phyloP scores from a whole-genome alignment of 1,140 invertebrate genomes.

The Sarcophaga peregrina region DNA sequence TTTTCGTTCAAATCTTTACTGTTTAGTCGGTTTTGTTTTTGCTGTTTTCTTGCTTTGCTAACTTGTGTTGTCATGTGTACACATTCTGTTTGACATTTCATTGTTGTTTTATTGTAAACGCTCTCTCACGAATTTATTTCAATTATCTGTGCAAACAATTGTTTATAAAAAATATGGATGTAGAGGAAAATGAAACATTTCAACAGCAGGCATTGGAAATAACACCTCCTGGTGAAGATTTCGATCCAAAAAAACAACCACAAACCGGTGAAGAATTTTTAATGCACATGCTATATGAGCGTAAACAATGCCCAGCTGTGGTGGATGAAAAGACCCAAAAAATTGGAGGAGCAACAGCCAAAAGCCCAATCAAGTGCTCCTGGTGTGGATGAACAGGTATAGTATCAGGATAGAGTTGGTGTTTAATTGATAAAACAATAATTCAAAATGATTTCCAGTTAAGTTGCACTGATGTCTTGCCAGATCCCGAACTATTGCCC shows the following conservation, averaged over 20 bases:
- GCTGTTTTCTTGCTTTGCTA: neutral
- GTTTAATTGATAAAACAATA: neutral
- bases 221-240: conserved; percentile 53
- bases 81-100: neutral
- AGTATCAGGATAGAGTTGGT: neutral
- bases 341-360: neutral
- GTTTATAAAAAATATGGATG: conserved; percentile 24
- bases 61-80: neutral
- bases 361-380: neutral
- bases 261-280: conserved; percentile 60
- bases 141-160: neutral
- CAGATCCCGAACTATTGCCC: conserved; percentile 49
- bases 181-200: conserved; percentile 51
- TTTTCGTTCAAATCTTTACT: neutral
- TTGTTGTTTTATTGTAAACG: neutral
- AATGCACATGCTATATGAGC: conserved; percentile 61
- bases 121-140: neutral
- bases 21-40: neutral
- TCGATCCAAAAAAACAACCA: conserved; percentile 58
- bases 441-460: neutral
- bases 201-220: conserved; percentile 61
- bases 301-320: conserved; percentile 59
- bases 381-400: conserved; percentile 29
- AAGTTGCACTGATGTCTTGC: neutral
- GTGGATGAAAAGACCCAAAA: conserved; percentile 55